These are phyloP conservation scores for Galeruca laticollis DNA, from an alignment of 2,888 invertebrate species.

Conservation along the genomic window DNA sequence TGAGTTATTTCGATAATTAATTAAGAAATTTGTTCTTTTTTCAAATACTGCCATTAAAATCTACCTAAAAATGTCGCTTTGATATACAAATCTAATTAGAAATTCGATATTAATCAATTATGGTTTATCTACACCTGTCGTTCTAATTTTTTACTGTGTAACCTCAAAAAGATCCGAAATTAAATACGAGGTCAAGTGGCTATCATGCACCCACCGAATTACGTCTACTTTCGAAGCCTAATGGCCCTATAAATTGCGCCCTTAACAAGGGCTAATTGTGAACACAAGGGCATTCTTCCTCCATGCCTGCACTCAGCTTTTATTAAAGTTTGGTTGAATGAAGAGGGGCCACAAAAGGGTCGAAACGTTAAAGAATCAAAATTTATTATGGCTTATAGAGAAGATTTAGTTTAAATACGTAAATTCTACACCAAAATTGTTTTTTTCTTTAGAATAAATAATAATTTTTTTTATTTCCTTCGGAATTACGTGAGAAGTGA, in stretches of 20 bases:
- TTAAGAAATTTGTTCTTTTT: too few species aligned
- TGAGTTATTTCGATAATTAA: too few species aligned
- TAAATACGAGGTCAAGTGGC: constrained; percentile 34
- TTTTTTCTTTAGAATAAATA: background rate
- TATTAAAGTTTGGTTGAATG: constrained; percentile 29
- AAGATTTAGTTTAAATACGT: background rate
- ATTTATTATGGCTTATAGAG: background rate
- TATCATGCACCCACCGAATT: constrained; percentile 31
- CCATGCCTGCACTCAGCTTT: constrained; percentile 24
- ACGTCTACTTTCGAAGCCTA: constrained; percentile 30
- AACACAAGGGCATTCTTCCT: constrained; percentile 18
- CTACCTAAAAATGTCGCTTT: too few species aligned
- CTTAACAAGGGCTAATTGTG: constrained; percentile 23
- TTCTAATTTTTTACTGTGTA: background rate
- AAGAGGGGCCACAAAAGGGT: background rate
- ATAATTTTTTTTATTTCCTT: too few species aligned
- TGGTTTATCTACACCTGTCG: background rate
- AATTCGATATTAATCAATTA: too few species aligned
- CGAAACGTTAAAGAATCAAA: background rate
- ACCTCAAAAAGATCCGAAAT: constrained; percentile 11
- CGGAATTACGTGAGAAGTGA: too few species aligned
- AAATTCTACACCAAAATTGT: too few species aligned
- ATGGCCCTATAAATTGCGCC: constrained; percentile 34
- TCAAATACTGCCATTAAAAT: too few species aligned
- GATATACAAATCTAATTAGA: too few species aligned